Conservation (phyloP, 2,888 invertebrate species). For the Fabriciana adippe region DNA sequence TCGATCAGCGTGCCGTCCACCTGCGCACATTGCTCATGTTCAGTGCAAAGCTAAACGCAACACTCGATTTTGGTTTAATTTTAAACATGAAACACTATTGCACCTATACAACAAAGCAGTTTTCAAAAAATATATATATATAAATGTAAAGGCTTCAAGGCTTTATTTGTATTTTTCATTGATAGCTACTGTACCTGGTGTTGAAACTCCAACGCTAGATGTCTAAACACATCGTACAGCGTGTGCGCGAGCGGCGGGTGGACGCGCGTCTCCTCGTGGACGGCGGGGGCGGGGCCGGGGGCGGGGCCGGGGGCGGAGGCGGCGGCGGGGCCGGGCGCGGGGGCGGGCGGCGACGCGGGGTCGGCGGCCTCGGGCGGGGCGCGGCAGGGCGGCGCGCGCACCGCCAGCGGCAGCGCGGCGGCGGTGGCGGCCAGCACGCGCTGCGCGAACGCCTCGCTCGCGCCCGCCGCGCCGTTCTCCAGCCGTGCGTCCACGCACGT, state of each 20-base stretch:
- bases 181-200: slow-evolving; percentile 55
- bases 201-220: slow-evolving; percentile 78
- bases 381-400: slow-evolving; percentile 49
- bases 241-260: slow-evolving; percentile 70
- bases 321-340: slow-evolving; percentile 57
- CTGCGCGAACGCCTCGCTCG: slow-evolving; percentile 88
- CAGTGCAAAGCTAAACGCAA: not conserved
- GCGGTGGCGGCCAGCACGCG: slow-evolving; percentile 75
- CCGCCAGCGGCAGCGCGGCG: slow-evolving; percentile 54
- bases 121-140: no score
- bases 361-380: slow-evolving; percentile 54
- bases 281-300: slow-evolving; percentile 49
- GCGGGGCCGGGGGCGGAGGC: slow-evolving; percentile 49
- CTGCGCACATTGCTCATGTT: slow-evolving; percentile 51
- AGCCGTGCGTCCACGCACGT: slow-evolving; percentile 83
- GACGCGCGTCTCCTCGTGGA: slow-evolving; percentile 31
- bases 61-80: no score
- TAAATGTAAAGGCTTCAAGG: no score
- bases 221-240: slow-evolving; percentile 72
- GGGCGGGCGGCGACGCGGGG: slow-evolving; percentile 45
- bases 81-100: no score
- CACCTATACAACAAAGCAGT: no score
- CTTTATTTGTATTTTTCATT: not conserved
- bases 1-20: slow-evolving; percentile 90
- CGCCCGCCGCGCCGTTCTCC: slow-evolving; percentile 89